These are phyloP conservation scores for Gryllus longicercus DNA, from an alignment of 2,888 invertebrate species.

Conservation along the genomic window DNA sequence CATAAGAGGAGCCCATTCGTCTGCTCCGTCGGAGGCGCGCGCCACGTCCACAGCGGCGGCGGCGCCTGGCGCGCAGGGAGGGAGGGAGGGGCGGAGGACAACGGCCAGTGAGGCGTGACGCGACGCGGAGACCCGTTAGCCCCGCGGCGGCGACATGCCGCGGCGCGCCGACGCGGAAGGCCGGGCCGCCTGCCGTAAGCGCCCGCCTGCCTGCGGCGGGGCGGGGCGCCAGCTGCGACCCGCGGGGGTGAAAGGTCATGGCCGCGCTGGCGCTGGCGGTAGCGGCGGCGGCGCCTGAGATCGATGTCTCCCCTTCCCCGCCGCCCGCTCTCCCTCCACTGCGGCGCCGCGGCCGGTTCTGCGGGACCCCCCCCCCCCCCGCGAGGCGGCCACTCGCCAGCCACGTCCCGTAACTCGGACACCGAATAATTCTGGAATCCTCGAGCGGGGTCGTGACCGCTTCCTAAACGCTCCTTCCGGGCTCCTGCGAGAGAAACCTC, in stretches of 20 bases:
- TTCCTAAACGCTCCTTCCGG: no score
- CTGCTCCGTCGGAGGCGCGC: no score
- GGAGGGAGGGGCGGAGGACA: neutral
- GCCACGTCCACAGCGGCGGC: no score
- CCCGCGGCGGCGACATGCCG: neutral
- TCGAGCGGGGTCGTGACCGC: no score
- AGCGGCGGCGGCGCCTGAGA: neutral
- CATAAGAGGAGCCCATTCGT: no score
- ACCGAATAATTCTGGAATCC: no score
- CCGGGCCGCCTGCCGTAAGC: neutral
- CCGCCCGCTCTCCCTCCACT: neutral
- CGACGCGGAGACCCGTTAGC: neutral
- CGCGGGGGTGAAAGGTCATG: neutral
- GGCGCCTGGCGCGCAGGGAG: neutral
- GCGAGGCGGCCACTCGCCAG: neutral
- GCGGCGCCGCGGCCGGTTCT: neutral
- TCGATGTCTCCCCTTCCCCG: constrained; percentile 2
- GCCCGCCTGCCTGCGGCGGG: neutral
- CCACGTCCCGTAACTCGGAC: no score
- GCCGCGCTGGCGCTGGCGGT: neutral
- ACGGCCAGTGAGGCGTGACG: constrained; percentile 17
- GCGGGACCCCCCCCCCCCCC: neutral
- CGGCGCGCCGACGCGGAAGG: neutral
- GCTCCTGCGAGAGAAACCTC: no score
- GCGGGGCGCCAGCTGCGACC: neutral